Percentiles rank a stretch among this genome's conserved stretches.
Evolutionary conservation across 2,888 invertebrate species (phyloP).

Genomic region (Galeopsomyia nigrocyanea): DNA sequence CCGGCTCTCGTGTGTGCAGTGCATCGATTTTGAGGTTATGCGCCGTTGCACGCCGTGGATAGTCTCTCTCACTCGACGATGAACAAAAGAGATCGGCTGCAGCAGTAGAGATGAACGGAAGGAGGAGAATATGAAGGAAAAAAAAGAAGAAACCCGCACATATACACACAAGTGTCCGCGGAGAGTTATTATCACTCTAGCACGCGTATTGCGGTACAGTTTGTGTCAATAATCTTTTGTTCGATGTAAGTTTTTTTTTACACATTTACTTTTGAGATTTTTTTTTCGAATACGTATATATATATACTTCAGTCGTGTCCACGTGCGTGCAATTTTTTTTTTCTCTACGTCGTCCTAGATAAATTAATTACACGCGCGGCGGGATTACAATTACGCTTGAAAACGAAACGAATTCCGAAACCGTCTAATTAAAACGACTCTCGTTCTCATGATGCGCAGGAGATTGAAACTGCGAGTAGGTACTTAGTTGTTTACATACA

Average conservation of each 20-base stretch:
- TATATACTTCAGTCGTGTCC: no score
- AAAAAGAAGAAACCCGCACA: no score
- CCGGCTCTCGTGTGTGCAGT: conserved; percentile 24
- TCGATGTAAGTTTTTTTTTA: not conserved
- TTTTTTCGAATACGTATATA: no score
- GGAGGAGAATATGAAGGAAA: not conserved
- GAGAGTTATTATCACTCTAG: no score
- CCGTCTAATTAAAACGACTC: not conserved
- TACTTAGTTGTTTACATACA: conserved; percentile 14
- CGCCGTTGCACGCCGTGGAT: not conserved
- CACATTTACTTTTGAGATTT: conserved; percentile 4
- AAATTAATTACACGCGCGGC: no score
- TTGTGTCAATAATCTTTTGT: not conserved
- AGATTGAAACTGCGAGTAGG: not conserved
- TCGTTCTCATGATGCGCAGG: no score
- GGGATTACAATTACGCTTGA: not conserved
- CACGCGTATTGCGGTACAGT: conserved; percentile 1
- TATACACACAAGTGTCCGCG: no score
- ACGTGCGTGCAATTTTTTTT: no score
- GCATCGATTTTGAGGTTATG: conserved; percentile 34
- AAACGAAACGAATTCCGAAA: not conserved
- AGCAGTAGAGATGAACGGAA: not conserved
- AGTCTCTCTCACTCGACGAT: not conserved
- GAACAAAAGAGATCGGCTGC: conserved; percentile 10
- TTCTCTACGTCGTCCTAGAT: no score